phyloP scores from a whole-genome alignment of 1,140 invertebrate genomes.

The Aethina tumida region DNA sequence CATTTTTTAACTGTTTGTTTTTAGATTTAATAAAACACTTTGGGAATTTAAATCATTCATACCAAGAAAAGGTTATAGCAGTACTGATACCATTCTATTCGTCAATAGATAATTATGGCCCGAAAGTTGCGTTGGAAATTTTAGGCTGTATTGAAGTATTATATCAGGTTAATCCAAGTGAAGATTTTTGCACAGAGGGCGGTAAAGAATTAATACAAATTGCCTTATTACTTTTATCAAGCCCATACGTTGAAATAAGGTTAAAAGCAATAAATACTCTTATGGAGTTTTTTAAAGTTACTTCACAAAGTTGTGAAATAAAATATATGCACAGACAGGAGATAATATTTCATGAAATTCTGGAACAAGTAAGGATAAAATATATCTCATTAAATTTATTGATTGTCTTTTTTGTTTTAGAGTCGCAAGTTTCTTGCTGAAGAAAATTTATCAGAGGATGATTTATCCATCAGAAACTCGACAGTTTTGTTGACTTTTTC shows the following conservation, averaged over 20 bases:
- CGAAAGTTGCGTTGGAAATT: constrained; percentile 26
- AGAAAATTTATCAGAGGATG: constrained; percentile 29
- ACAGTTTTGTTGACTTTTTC: constrained; percentile 34
- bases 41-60: constrained; percentile 8
- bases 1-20: too few relatives aligned
- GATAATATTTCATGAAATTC: constrained; percentile 21
- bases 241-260: constrained; percentile 34
- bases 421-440: constrained; percentile 20
- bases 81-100: constrained; percentile 30
- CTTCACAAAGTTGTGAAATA: constrained; percentile 16
- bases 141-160: constrained; percentile 32
- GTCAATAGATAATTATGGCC: constrained; percentile 26
- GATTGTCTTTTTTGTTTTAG: constrained; percentile 13
- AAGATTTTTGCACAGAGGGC: constrained; percentile 14
- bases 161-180: constrained; percentile 20
- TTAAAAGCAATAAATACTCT: constrained; percentile 32
- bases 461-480: constrained; percentile 31
- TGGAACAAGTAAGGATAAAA: constrained; percentile 16
- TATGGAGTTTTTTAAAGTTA: constrained; percentile 30
- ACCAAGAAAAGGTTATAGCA: constrained; percentile 11
- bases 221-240: constrained; percentile 31
- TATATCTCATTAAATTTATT: constrained; percentile 6
- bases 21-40: constrained; percentile 17
- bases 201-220: constrained; percentile 23
- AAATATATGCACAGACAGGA: constrained; percentile 26